Evolutionary conservation across 2,888 invertebrate genomes (phyloP), one percentile per base, ranked within the genome.

Genomic region (Lithophane leautieri): DNA sequence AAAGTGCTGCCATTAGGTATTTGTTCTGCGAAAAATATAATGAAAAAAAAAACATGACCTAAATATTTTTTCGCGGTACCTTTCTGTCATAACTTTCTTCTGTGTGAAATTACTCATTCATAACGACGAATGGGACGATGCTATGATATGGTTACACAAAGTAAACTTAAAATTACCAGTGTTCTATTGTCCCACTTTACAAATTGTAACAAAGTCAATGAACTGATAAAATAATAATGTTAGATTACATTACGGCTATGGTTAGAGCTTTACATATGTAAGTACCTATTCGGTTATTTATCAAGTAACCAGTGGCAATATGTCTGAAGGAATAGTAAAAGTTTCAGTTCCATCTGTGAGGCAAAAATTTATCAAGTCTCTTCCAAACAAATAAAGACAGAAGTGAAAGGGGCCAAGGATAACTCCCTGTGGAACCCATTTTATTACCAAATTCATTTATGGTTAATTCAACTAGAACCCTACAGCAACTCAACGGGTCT

Each of bases 141-240:
- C 19, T n/a, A n/a, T 42, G 3, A 19, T 25, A 25, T 25, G 44
- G 7, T 19, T 44, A 70, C n/a, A 34, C n/a, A 14, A n/a, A 56
- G 14, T 12, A 28, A 12, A 28, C 8, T 9, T n/a, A 61, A 50
- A n/a, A 54, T 50, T 8, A 12, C 63, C 16, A 44, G 25, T 34
- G 25, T n/a, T 70, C 4, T 28, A 34, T 60, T 71, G 78, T n/a
- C 47, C 61, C 22, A 70, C 44, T 78, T 72, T n/a, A 71, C 58
- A 4, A 65, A 72, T 28, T 63, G 50, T 66, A 62, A n/a, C 19
- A n/a, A 70, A 22, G 70, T 79, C 84, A 81, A 67, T 73, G 73
- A 79, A 73, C 81, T 84, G 84, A 84, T 81, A 79, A 83, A 22
- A 72, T 42, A 60, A n/a, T 16, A 34, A 42, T 28, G 28, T 44